Evolutionary conservation across 1,140 invertebrate genomes (phyloP).

Genomic region (Dryas iulia): DNA sequence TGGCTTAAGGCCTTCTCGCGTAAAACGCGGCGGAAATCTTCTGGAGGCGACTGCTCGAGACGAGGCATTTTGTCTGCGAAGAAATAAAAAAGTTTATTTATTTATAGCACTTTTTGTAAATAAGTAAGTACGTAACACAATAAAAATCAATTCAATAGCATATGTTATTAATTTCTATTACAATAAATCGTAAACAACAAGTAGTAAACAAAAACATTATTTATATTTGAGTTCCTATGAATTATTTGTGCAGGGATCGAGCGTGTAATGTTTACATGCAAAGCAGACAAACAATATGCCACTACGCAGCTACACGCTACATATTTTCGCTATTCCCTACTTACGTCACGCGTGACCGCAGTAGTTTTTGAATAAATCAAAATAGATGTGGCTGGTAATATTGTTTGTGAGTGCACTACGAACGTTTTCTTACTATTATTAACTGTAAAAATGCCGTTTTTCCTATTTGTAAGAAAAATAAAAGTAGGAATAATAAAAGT

Average conservation of each 20-base stretch:
- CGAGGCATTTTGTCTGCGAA: constrained; percentile 66
- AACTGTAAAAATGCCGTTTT: no score
- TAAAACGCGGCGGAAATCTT: constrained; percentile 73
- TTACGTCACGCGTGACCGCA: constrained; percentile 9
- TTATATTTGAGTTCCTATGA: not conserved
- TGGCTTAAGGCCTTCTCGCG: constrained; percentile 76
- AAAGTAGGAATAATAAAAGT: no score
- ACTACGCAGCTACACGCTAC: constrained; percentile 10
- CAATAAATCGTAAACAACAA: constrained; percentile 1
- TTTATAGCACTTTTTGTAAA: not conserved
- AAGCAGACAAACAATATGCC: constrained; percentile 12
- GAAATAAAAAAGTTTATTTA: not conserved
- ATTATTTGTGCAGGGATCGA: constrained; percentile 13
- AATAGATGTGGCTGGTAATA: no score
- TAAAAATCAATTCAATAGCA: not conserved
- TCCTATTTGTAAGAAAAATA: no score
- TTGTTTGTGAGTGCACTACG: no score
- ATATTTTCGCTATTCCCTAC: constrained; percentile 18
- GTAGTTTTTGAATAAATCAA: constrained; percentile 11
- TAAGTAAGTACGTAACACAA: not conserved
- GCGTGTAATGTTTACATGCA: constrained; percentile 11
- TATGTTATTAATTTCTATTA: not conserved
- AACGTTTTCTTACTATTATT: no score
- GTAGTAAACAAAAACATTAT: constrained; percentile 10
- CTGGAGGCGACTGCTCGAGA: constrained; percentile 58